Percentiles rank a stretch among this genome's conserved stretches.
phyloP scores from a whole-genome alignment of 2,797 vertebrate species.

The Lacerta bilineata region DNA sequence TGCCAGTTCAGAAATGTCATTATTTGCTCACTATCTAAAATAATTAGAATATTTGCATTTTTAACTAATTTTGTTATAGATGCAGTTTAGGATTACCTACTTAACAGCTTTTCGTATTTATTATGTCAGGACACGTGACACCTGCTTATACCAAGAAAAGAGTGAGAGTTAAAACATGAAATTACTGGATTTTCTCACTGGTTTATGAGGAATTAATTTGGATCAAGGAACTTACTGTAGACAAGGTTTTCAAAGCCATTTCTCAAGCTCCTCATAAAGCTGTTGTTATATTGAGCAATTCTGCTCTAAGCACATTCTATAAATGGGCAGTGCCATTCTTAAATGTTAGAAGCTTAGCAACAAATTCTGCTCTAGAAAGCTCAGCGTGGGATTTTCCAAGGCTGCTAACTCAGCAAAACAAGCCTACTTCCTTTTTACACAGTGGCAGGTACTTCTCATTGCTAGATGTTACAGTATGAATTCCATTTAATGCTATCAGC shows the following conservation, averaged over 20 bases:
- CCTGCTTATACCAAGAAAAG: not conserved
- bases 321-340: not conserved
- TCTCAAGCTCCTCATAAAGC: conserved; percentile 17
- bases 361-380: not conserved
- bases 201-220: conserved; percentile 21
- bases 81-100: not conserved
- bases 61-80: not conserved
- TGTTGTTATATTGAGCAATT: conserved; percentile 3
- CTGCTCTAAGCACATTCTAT: not conserved
- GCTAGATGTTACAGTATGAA: conserved; percentile 4
- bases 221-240: conserved; percentile 2
- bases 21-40: not conserved
- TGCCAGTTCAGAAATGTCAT: not conserved
- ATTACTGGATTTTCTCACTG: conserved; percentile 2
- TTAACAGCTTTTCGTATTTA: not conserved
- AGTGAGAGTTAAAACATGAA: not conserved
- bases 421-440: not conserved
- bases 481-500: not conserved
- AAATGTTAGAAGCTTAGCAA: conserved; percentile 19
- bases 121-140: not conserved
- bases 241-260: conserved; percentile 22
- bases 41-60: not conserved
- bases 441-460: not conserved
- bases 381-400: conserved; percentile 5
- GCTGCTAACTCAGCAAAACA: not conserved